Percentiles rank a stretch among this genome's conserved stretches.
phyloP scores from a whole-genome alignment of 2,888 invertebrate genomes.

The Polymixis flavicincta region DNA sequence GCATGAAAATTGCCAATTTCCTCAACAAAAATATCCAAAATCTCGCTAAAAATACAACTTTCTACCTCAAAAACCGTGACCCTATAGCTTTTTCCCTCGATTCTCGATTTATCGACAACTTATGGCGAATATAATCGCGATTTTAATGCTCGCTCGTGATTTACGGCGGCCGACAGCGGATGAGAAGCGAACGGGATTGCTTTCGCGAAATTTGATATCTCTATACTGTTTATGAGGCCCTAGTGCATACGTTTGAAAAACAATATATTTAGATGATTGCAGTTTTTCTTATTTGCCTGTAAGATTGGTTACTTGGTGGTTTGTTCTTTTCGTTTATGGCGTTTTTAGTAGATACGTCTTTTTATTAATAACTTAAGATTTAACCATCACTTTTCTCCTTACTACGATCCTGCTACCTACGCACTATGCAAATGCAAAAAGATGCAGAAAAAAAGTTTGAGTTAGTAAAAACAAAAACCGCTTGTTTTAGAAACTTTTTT shows the following conservation, averaged over 20 bases:
- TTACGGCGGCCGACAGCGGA: conserved; percentile 81
- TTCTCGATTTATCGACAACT: conserved; percentile 88
- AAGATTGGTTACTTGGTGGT: conserved; percentile 10
- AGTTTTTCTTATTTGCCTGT: conserved; percentile 34
- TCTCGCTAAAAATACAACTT: neutral
- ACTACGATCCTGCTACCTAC: neutral
- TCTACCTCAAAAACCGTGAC: conserved; percentile 54
- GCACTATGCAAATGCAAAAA: neutral
- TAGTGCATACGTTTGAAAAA: conserved; percentile 76
- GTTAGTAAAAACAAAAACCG: neutral
- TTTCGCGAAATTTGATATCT: conserved; percentile 89
- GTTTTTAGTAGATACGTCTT: neutral
- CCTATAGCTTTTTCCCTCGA: conserved; percentile 78
- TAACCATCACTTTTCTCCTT: neutral
- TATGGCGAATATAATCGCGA: conserved; percentile 89
- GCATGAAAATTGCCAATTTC: neutral
- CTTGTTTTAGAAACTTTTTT: no score
- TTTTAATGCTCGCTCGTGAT: conserved; percentile 88
- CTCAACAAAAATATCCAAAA: neutral
- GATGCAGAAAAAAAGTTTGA: neutral
- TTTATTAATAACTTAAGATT: neutral
- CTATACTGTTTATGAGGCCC: conserved; percentile 86
- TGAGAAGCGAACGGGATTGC: conserved; percentile 82
- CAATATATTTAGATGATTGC: conserved; percentile 56
- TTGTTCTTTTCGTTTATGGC: conserved; percentile 3